Percentiles rank a stretch among this genome's conserved stretches.
phyloP scores from a whole-genome alignment of 2,888 invertebrate species.

The Euphydryas editha region DNA sequence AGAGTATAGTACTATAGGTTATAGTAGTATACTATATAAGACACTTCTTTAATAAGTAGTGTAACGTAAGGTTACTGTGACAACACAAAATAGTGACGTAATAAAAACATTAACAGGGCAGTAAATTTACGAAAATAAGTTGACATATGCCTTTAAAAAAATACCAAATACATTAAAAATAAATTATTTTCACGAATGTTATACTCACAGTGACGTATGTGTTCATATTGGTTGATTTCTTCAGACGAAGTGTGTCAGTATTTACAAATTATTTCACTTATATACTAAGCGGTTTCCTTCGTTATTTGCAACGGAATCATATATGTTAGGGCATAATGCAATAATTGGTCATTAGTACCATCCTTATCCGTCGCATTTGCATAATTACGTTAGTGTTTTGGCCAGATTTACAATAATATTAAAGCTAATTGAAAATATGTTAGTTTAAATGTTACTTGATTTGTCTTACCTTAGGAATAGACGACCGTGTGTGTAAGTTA shows the following conservation, averaged over 20 bases:
- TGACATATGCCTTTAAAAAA: neutral
- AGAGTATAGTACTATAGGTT: too few species aligned
- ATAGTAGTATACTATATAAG: too few species aligned
- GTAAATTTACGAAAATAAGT: too few species aligned
- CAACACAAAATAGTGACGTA: too few species aligned
- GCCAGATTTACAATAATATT: neutral
- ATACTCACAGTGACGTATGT: slow-evolving; percentile 71
- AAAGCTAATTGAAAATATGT: neutral
- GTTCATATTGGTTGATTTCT: slow-evolving; percentile 67
- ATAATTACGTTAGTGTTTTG: slow-evolving; percentile 4
- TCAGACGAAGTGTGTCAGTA: slow-evolving; percentile 65
- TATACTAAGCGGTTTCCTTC: slow-evolving; percentile 45
- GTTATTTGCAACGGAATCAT: slow-evolving; percentile 13
- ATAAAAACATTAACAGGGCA: too few species aligned
- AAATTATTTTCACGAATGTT: slow-evolving; percentile 24
- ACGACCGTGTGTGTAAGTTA: too few species aligned
- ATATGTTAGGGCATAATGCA: slow-evolving; percentile 12
- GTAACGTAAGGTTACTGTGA: too few species aligned
- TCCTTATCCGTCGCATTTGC: slow-evolving; percentile 20
- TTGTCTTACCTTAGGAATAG: too few species aligned
- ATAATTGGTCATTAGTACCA: slow-evolving; percentile 4
- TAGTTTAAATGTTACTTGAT: neutral
- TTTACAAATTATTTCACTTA: slow-evolving; percentile 32
- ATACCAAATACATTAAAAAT: slow-evolving; percentile 4
- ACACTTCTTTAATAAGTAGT: too few species aligned